Evolutionary conservation across 1,140 invertebrate species (phyloP).

Genomic region (Drosophila ogumai): DNA sequence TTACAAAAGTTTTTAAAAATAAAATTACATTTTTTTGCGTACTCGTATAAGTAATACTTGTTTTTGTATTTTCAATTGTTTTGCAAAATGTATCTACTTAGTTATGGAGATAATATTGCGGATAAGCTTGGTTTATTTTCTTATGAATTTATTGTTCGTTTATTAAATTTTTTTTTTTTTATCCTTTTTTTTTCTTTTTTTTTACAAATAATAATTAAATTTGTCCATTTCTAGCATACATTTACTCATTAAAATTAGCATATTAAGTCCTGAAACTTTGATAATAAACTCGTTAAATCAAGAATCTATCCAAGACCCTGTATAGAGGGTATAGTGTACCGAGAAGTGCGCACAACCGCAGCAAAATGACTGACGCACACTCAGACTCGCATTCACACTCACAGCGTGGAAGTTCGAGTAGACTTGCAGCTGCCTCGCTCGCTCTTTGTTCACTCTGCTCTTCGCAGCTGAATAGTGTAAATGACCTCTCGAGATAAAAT

Average conservation of each 20-base stretch:
- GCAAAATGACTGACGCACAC: constrained; percentile 12
- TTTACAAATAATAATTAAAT: too few species aligned
- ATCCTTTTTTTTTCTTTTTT: too few species aligned
- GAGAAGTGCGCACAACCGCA: neutral
- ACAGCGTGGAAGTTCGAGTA: constrained; percentile 22
- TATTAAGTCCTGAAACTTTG: neutral
- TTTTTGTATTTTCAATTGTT: too few species aligned
- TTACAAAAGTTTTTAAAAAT: too few species aligned
- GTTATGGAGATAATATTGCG: too few species aligned
- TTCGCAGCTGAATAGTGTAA: constrained; percentile 65
- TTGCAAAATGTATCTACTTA: too few species aligned
- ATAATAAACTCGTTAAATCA: too few species aligned
- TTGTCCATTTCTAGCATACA: neutral
- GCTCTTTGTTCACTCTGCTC: constrained; percentile 31
- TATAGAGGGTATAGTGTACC: constrained; percentile 15
- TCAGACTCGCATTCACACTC: constrained; percentile 16
- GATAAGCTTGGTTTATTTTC: too few species aligned
- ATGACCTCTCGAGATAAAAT: constrained; percentile 81
- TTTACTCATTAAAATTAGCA: neutral
- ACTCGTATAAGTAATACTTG: too few species aligned
- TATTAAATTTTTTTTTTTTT: too few species aligned
- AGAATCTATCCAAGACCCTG: neutral
- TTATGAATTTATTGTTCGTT: too few species aligned
- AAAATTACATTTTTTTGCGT: too few species aligned
- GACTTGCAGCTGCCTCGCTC: constrained; percentile 32